Conservation (phyloP, 2,888 invertebrate species). For the Lasioglossum calceatum region DNA sequence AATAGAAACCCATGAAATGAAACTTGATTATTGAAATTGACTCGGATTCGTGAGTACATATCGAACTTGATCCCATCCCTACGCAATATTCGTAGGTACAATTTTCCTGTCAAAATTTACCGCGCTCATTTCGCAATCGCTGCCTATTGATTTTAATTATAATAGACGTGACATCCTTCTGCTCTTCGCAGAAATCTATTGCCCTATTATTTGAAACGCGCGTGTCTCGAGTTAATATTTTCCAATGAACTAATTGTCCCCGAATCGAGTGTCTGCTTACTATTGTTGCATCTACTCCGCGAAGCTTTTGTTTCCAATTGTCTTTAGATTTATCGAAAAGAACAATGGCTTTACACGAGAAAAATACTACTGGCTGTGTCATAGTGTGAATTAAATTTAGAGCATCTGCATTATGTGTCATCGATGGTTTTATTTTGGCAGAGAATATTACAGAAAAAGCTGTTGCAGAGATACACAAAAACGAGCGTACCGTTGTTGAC, state of each 20-base stretch:
- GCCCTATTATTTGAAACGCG: constrained; percentile 30
- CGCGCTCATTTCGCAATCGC: constrained; percentile 23
- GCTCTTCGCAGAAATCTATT: constrained; percentile 51
- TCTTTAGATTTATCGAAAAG: not conserved
- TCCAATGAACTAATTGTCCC: constrained; percentile 45
- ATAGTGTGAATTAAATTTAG: no score
- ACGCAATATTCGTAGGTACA: not conserved
- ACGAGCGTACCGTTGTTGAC: constrained; percentile 17
- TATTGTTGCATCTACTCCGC: not conserved
- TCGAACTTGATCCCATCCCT: no score
- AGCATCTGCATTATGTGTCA: not conserved
- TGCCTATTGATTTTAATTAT: constrained; percentile 61
- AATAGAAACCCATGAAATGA: no score
- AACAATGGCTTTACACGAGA: not conserved
- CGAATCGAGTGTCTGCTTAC: constrained; percentile 21
- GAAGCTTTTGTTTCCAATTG: not conserved
- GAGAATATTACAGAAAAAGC: not conserved
- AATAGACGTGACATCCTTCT: constrained; percentile 39
- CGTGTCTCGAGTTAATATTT: constrained; percentile 37
- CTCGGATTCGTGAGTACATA: no score
- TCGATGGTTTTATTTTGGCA: not conserved
- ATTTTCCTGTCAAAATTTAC: not conserved
- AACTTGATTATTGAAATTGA: no score
- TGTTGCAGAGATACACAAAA: constrained; percentile 18
- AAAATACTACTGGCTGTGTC: not conserved